phyloP scores from a whole-genome alignment of 1,140 invertebrate genomes.

The Tribolium madens region DNA sequence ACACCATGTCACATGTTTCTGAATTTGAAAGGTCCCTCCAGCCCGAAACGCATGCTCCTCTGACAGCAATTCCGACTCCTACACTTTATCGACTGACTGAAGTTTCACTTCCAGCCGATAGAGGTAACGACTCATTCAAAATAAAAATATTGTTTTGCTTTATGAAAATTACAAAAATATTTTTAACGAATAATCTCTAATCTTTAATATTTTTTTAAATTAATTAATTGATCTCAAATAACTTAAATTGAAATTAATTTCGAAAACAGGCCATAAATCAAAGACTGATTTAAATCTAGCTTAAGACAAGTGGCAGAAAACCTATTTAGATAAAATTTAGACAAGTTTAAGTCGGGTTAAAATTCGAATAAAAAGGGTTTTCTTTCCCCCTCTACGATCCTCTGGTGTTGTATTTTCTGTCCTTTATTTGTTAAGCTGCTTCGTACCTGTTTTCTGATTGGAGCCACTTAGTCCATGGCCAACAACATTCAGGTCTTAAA shows the following conservation, averaged over 20 bases:
- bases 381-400: background rate
- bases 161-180: background rate
- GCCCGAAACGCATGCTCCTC: background rate
- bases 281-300: background rate
- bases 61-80: conserved; percentile 10
- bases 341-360: background rate
- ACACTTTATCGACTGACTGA: conserved; percentile 30
- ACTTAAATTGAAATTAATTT: no score
- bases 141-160: conserved; percentile 28
- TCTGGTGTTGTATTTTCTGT: background rate
- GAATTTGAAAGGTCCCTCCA: conserved; percentile 37
- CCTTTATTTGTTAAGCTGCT: background rate
- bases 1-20: background rate
- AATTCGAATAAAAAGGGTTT: background rate
- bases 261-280: background rate
- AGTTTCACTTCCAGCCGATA: conserved; percentile 38
- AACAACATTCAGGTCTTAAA: conserved; percentile 43
- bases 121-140: conserved; percentile 38
- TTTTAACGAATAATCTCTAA: background rate
- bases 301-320: background rate
- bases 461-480: conserved; percentile 47
- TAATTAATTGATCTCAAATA: no score
- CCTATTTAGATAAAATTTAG: background rate
- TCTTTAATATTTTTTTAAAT: no score
- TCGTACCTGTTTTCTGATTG: conserved; percentile 47